Conservation (phyloP, 2,888 invertebrate genomes). For the Eilema depressum region DNA sequence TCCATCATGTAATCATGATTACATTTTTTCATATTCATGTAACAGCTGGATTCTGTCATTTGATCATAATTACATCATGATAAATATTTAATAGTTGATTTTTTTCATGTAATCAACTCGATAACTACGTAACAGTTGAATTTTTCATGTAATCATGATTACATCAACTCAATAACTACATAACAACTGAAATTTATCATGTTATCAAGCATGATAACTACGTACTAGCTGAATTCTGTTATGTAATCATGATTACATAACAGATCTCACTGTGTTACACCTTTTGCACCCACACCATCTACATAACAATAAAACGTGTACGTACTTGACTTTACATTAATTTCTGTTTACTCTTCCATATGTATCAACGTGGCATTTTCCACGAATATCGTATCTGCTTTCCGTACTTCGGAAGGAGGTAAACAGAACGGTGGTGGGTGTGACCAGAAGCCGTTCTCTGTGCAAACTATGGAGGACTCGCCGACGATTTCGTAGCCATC, state of each 20-base stretch:
- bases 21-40: background rate
- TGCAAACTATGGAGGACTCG: conserved; percentile 94
- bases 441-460: conserved; percentile 95
- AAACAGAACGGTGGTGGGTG: conserved; percentile 94
- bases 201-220: too few species aligned
- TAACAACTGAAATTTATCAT: too few species aligned
- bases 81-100: too few species aligned
- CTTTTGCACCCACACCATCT: background rate
- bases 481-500: conserved; percentile 84
- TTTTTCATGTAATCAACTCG: too few species aligned
- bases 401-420: conserved; percentile 68
- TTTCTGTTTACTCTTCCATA: conserved; percentile 60
- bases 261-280: too few species aligned
- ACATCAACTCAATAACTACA: too few species aligned
- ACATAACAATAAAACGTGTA: background rate
- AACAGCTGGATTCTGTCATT: too few species aligned
- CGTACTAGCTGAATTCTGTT: too few species aligned
- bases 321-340: background rate
- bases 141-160: too few species aligned
- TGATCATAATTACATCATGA: too few species aligned
- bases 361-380: conserved; percentile 79
- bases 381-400: conserved; percentile 74
- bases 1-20: background rate
- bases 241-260: too few species aligned
- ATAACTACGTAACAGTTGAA: too few species aligned